Base-by-base conservation (phyloP, 2,113 vertebrate species). In the Myanophis thanlyinensis region DNA sequence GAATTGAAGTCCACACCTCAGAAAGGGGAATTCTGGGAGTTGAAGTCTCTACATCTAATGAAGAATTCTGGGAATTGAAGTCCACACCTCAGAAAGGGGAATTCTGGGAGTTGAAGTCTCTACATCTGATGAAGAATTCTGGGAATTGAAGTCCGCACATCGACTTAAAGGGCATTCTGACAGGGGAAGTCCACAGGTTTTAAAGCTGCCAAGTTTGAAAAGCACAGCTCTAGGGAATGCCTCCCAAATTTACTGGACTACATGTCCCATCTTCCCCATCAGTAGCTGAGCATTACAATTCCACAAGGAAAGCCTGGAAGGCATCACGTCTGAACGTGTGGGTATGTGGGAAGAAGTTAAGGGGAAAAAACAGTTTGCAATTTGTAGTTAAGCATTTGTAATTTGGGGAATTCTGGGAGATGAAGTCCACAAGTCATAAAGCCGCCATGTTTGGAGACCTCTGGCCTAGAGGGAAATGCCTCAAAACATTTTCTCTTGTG, bases 1-100 rank as follows among this genome's bases (percentile, higher is more conserved):
- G 52, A 53, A 1, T 22, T 53, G 52, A 53, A 0, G 1, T 53
- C 52, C 18, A 5, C 0, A 53, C 0, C 0, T 53, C 1, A 0
- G 0, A 53, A 6, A 5, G 18, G 18, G 4, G 52, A 53, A 53
- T 53, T 53, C 5, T 59, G 23, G 23, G 23, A 27, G 0, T 59
- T 27, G 25, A 59, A 3, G 2, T 59, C 56, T 59, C 56, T 3
- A 27, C 9, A 4, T 3, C 9, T 59, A 1, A 3, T 59, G 10
- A 59, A 10, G 25, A 59, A 59, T 59, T 59, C 9, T 11, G 9
- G 3, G 56, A 59, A 0, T 30, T 27, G 25, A 59, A 59, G 9
- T 59, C 53, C 2, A 56, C 22, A 25, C 0, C 0, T 56, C 23
- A 6, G 52, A 3, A 27, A 56, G n/a, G 9, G 9, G 8, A 56